phyloP scores from a whole-genome alignment of 2,888 invertebrate species.

The Allygus modestus region DNA sequence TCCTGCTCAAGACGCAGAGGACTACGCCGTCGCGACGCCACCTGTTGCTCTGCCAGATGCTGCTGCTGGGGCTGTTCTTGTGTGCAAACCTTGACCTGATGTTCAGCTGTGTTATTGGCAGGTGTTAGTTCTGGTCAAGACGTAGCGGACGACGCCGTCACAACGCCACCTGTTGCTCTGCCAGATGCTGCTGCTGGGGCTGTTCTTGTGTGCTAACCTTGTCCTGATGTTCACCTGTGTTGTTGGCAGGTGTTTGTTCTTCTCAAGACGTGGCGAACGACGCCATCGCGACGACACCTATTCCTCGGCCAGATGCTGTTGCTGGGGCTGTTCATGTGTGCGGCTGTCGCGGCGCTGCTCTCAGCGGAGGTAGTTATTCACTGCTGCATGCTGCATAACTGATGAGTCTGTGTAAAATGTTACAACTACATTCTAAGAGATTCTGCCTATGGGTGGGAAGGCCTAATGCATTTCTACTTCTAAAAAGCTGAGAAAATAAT shows the following conservation, averaged over 20 bases:
- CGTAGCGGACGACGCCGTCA: slow-evolving; percentile 89
- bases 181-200: slow-evolving; percentile 89
- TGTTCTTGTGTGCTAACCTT: slow-evolving; percentile 91
- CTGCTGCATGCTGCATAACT: not conserved
- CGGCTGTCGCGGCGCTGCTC: slow-evolving; percentile 87
- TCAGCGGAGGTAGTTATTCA: slow-evolving; percentile 78
- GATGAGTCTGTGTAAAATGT: too few species aligned
- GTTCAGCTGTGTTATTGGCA: too few species aligned
- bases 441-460: too few species aligned
- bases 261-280: slow-evolving; percentile 89
- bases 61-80: too few species aligned
- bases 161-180: slow-evolving; percentile 92
- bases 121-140: slow-evolving; percentile 89
- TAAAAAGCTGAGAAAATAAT: too few species aligned
- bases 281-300: slow-evolving; percentile 89
- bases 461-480: too few species aligned
- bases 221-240: too few species aligned
- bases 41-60: too few species aligned
- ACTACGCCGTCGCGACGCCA: too few species aligned
- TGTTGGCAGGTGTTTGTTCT: slow-evolving; percentile 82
- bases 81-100: too few species aligned
- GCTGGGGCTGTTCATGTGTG: slow-evolving; percentile 89
- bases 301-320: slow-evolving; percentile 92
- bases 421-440: too few species aligned
- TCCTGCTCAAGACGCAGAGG: too few species aligned